Evolutionary conservation across 2,113 vertebrate genomes (phyloP).

Genomic region (Bos taurus): DNA sequence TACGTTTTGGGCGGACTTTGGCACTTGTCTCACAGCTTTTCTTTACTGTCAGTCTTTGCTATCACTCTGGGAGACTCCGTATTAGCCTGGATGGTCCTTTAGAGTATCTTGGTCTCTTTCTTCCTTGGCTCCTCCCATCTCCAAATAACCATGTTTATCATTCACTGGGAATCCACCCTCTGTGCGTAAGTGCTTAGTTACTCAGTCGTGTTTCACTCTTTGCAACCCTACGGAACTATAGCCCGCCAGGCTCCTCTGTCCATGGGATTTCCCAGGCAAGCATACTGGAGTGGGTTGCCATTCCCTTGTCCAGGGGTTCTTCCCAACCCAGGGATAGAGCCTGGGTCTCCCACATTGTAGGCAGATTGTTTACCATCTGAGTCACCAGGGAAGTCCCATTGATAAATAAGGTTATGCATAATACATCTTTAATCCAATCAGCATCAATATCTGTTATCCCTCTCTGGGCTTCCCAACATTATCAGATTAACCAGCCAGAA

Average conservation of each 20-base stretch:
- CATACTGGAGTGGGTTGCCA: neutral
- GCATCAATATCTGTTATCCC: neutral
- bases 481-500: neutral
- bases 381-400: neutral
- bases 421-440: neutral
- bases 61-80: neutral
- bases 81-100: neutral
- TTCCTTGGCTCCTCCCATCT: neutral
- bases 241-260: neutral
- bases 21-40: neutral
- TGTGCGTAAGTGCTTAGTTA: neutral
- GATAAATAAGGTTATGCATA: neutral
- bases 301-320: neutral
- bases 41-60: neutral
- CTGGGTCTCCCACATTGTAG: neutral
- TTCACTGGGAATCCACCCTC: neutral
- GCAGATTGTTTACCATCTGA: neutral
- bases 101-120: neutral
- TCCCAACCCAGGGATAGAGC: neutral
- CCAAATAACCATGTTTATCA: neutral
- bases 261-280: neutral
- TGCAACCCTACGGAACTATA: neutral
- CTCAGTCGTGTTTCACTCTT: neutral
- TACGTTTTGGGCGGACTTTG: neutral
- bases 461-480: neutral